phyloP scores from a whole-genome alignment of 2,888 invertebrate genomes.

The Acanthacorydalis orientalis region DNA sequence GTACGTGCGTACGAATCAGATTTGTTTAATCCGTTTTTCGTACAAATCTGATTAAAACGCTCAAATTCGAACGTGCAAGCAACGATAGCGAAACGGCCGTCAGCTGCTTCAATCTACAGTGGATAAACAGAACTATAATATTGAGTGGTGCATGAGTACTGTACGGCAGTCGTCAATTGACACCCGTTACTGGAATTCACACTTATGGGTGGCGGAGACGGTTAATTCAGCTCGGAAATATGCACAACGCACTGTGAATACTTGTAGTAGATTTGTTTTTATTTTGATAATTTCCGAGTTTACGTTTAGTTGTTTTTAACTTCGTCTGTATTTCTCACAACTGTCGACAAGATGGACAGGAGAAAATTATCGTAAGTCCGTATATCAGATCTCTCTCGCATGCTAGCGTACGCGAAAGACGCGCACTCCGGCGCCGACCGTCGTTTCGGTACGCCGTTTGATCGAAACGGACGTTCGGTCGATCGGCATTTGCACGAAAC shows the following conservation, averaged over 20 bases:
- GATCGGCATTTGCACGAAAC: neutral
- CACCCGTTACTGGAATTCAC: neutral
- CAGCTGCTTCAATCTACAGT: conserved; percentile 1
- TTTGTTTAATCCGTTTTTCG: too few relatives aligned
- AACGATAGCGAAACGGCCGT: neutral
- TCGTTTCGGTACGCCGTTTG: too few relatives aligned
- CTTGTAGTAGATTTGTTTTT: neutral
- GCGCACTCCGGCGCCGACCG: too few relatives aligned
- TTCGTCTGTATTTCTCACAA: neutral
- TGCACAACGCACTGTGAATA: neutral
- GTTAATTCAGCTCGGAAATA: neutral
- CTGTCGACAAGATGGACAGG: conserved; percentile 4
- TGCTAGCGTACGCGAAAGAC: too few relatives aligned
- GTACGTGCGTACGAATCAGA: too few relatives aligned
- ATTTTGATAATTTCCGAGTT: neutral
- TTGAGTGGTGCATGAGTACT: conserved; percentile 1
- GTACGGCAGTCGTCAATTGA: neutral
- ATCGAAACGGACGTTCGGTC: too few relatives aligned
- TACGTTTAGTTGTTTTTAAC: neutral
- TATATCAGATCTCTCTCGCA: too few relatives aligned
- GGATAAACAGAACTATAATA: conserved; percentile 5
- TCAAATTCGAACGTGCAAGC: too few relatives aligned
- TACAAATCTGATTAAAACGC: too few relatives aligned
- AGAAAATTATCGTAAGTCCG: conserved; percentile 7
- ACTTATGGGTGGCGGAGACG: neutral